Conservation (phyloP, 2,797 vertebrate species). For the Gallinago nigripennis region DNA sequence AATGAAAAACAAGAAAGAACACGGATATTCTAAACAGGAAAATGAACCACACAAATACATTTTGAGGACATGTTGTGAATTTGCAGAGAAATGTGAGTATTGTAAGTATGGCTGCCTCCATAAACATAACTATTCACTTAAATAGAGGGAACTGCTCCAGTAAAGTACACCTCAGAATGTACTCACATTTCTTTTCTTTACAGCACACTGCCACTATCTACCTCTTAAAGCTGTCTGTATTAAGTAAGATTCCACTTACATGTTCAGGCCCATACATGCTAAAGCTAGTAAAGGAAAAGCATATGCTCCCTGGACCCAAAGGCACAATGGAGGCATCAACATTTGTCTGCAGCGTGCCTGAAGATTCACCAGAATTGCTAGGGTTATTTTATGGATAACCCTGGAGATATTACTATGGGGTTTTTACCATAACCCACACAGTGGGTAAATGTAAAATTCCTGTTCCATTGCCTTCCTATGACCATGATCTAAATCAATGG, state of each 20-base stretch:
- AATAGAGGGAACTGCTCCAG: neutral
- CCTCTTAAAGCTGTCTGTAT: neutral
- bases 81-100: neutral
- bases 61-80: neutral
- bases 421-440: neutral
- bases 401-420: fast-evolving
- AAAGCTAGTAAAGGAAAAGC: neutral
- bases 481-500: neutral
- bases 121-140: neutral
- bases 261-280: neutral
- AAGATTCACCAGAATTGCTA: neutral
- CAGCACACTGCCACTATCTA: neutral
- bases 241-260: neutral
- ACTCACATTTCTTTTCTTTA: neutral
- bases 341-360: neutral
- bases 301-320: neutral
- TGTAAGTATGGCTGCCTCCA: neutral
- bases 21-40: neutral
- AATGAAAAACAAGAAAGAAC: neutral
- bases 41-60: fast-evolving
- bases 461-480: neutral
- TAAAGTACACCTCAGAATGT: neutral
- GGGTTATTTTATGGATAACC: neutral
- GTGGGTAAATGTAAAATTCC: neutral
- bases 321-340: neutral